Conservation (phyloP, 1,140 invertebrate genomes). For the Teleopsis dalmanni region DNA sequence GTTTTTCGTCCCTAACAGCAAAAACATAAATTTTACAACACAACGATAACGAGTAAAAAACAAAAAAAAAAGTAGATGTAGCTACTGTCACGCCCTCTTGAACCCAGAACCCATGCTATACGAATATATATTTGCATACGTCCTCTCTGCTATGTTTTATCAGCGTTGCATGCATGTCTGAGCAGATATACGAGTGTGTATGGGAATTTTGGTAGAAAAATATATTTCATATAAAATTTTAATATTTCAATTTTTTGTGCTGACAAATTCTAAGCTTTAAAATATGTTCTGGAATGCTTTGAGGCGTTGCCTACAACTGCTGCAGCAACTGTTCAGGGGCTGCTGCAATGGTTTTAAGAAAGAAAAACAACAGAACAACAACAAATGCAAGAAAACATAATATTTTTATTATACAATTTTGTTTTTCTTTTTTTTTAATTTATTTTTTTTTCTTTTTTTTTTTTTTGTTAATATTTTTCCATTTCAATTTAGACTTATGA, state of each 20-base stretch:
- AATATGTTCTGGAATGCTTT: background rate
- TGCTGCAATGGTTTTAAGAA: background rate
- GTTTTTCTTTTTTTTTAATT: background rate
- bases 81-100: too few species aligned
- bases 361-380: background rate
- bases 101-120: too few species aligned
- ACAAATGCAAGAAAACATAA: background rate
- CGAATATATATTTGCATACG: too few species aligned
- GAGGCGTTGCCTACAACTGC: background rate
- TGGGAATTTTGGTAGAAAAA: too few species aligned
- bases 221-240: background rate
- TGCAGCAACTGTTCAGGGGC: background rate
- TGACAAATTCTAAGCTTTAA: background rate
- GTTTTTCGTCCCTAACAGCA: too few species aligned
- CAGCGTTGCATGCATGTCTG: too few species aligned
- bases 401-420: background rate
- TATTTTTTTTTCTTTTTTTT: background rate
- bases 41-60: too few species aligned
- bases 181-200: too few species aligned
- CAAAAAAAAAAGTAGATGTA: too few species aligned
- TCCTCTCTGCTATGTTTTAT: too few species aligned
- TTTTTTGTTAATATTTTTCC: background rate
- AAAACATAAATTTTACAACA: too few species aligned
- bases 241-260: background rate
- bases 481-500: conserved; percentile 9